phyloP scores from a whole-genome alignment of 2,888 invertebrate genomes.

The Melieria picta region DNA sequence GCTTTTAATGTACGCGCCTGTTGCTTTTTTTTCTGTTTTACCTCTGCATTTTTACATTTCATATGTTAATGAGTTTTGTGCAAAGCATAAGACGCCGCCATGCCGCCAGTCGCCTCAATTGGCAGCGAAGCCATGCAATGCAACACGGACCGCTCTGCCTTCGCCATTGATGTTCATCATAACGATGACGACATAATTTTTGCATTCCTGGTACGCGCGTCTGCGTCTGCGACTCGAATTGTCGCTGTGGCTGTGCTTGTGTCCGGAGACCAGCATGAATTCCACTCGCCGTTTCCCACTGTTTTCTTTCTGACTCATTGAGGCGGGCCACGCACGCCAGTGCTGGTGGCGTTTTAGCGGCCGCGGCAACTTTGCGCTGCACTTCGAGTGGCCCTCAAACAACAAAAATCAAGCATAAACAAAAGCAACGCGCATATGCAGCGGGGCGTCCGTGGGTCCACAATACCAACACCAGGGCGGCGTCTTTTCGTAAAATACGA shows the following conservation, averaged over 20 bases:
- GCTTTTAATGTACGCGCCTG: not conserved
- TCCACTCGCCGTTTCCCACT: not conserved
- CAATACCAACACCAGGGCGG: too few species aligned
- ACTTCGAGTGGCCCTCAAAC: too few species aligned
- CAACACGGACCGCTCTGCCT: not conserved
- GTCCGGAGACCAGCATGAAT: not conserved
- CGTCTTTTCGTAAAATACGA: too few species aligned
- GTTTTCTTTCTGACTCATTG: too few species aligned
- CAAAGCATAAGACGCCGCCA: not conserved
- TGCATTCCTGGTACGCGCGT: conserved; percentile 16
- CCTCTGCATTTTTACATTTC: not conserved
- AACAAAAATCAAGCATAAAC: too few species aligned
- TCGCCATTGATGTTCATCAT: conserved; percentile 11
- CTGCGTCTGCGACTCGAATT: not conserved
- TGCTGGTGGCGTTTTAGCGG: too few species aligned
- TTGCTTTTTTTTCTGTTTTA: not conserved
- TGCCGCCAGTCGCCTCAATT: not conserved
- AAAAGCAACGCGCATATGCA: too few species aligned
- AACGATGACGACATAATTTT: conserved; percentile 35
- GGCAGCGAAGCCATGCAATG: not conserved
- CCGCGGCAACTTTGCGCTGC: too few species aligned
- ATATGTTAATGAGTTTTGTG: conserved; percentile 30
- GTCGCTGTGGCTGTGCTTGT: conserved; percentile 1
- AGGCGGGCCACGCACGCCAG: too few species aligned
- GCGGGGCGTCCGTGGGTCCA: too few species aligned